A percentile compares a stretch with the other conserved stretches of the same genome.
Conservation (phyloP, 2,797 vertebrate genomes). For the Eulemur albifrons region DNA sequence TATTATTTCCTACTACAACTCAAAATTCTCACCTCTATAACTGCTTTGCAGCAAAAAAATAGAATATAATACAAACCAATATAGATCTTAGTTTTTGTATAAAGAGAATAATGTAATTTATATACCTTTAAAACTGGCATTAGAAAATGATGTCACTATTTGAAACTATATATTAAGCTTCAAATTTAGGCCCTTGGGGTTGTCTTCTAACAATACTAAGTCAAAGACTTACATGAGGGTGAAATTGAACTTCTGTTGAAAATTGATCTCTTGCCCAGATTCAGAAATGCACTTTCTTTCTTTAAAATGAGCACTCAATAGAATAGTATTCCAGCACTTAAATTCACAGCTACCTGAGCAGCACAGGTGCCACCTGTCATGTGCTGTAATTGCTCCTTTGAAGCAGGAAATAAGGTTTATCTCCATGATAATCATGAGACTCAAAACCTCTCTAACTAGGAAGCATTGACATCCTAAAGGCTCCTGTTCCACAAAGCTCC, state of each 20-base stretch:
- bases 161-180: conserved; percentile 6
- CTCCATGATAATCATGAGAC: neutral
- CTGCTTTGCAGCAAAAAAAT: neutral
- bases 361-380: neutral
- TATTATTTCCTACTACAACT: neutral
- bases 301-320: neutral
- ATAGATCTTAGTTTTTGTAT: neutral
- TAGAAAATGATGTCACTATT: neutral
- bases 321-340: neutral
- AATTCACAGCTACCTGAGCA: neutral
- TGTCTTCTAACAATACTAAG: neutral
- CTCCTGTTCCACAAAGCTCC: neutral
- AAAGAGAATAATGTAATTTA: neutral
- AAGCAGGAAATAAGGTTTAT: neutral
- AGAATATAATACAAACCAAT: neutral
- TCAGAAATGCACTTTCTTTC: conserved; percentile 4
- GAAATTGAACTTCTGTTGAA: neutral
- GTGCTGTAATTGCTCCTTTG: neutral
- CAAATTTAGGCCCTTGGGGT: neutral
- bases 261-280: neutral
- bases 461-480: neutral
- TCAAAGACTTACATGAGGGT: neutral
- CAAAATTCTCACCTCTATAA: neutral
- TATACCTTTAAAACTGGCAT: neutral
- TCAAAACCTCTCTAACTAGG: conserved; percentile 34